These are phyloP conservation scores for Mobula hypostoma DNA, from an alignment of 2,113 vertebrate species.

Conservation along the genomic window DNA sequence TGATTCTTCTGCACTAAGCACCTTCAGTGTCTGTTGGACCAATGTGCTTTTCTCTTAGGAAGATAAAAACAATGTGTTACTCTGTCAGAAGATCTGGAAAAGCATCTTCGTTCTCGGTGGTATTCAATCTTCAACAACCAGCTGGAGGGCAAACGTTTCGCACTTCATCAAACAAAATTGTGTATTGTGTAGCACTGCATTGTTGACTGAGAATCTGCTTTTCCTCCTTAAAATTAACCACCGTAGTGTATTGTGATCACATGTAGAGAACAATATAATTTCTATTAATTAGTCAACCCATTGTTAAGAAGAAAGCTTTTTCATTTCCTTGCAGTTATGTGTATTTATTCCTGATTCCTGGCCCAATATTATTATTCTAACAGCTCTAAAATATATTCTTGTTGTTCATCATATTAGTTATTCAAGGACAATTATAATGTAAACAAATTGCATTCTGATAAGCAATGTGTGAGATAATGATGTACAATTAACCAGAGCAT, in stretches of 20 bases:
- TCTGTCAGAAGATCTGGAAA: not conserved
- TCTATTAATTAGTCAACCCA: conserved; percentile 12
- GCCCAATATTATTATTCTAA: not conserved
- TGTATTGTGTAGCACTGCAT: not conserved
- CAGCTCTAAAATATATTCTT: not conserved
- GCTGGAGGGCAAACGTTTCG: not conserved
- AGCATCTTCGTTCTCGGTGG: not conserved
- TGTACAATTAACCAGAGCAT: conserved; percentile 23
- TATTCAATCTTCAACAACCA: not conserved
- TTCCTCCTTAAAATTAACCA: not conserved
- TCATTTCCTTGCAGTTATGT: not conserved
- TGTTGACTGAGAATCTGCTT: not conserved
- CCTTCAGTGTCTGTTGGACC: not conserved
- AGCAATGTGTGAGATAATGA: not conserved
- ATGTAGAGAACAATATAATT: not conserved
- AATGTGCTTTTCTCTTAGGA: not conserved
- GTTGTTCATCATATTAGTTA: not conserved
- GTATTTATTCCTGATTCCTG: not conserved
- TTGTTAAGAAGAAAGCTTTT: not conserved
- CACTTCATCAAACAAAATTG: not conserved
- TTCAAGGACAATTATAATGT: not conserved
- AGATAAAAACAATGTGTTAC: not conserved
- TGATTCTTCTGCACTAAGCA: not conserved
- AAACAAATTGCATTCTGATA: conserved; percentile 19
- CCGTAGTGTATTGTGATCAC: not conserved